Evolutionary conservation across 2,797 vertebrate genomes (phyloP).

Genomic region (Hipposideros larvatus): DNA sequence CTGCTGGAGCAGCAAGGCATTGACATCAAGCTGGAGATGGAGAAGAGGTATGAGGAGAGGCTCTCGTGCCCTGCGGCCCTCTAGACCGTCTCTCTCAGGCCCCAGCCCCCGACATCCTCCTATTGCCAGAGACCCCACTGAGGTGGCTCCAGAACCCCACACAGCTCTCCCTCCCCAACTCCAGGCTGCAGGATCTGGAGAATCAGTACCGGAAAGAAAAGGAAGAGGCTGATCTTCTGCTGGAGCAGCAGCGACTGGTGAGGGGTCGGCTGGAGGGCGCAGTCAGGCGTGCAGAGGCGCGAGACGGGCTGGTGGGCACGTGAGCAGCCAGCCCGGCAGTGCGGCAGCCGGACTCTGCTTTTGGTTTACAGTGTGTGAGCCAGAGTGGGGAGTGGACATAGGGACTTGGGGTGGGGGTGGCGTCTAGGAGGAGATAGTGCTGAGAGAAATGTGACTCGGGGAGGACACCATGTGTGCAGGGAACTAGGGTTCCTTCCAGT

Average conservation of each 20-base stretch:
- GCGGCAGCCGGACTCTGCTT: not conserved
- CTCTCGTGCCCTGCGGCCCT: fast-evolving
- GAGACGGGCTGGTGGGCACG: fast-evolving
- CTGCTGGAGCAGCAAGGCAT: conserved; percentile 95
- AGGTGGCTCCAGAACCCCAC: not conserved
- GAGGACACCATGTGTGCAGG: not conserved
- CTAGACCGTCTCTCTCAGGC: fast-evolving
- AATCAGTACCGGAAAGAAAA: conserved; percentile 94
- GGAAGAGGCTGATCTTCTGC: conserved; percentile 93
- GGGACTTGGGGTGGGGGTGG: not conserved
- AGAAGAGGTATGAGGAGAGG: conserved; percentile 89
- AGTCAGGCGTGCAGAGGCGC: not conserved
- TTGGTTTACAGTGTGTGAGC: not conserved
- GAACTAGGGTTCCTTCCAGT: not conserved
- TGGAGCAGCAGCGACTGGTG: conserved; percentile 95
- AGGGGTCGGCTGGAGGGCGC: not conserved
- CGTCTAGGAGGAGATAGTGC: not conserved
- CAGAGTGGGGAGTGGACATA: not conserved
- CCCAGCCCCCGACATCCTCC: too few relatives aligned
- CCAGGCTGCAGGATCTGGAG: conserved; percentile 94
- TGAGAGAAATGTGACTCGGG: not conserved
- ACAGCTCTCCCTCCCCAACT: not conserved
- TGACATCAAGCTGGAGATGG: conserved; percentile 96
- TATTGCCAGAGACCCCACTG: not conserved
- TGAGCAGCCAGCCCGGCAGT: not conserved